These are phyloP conservation scores for Epinephelus moara DNA, from an alignment of 2,113 vertebrate species.

Conservation along the genomic window DNA sequence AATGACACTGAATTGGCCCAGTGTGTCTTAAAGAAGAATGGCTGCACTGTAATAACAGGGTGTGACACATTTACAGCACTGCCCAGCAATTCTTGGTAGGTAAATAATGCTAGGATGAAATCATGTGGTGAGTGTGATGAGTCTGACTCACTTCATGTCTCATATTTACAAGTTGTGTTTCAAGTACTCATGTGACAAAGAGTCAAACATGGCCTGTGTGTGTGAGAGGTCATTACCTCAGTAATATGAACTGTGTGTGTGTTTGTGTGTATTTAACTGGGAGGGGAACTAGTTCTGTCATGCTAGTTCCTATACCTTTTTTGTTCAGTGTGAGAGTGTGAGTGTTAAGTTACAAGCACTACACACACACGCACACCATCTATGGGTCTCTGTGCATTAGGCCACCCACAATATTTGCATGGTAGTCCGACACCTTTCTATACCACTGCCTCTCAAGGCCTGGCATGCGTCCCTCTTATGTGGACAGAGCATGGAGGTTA, in stretches of 20 bases:
- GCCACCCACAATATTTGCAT: slow-evolving; percentile 51
- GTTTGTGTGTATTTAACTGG: neutral
- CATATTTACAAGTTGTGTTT: slow-evolving; percentile 3
- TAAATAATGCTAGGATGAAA: neutral
- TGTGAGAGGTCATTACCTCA: slow-evolving; percentile 34
- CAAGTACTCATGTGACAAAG: slow-evolving; percentile 6
- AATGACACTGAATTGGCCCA: neutral
- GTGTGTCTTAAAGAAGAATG: neutral
- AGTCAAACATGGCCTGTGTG: slow-evolving; percentile 14
- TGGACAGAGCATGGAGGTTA: slow-evolving; percentile 6
- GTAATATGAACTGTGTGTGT: slow-evolving; percentile 44
- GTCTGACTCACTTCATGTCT: slow-evolving; percentile 13
- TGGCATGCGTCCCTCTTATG: slow-evolving; percentile 12
- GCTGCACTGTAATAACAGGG: neutral
- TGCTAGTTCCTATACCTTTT: slow-evolving; percentile 19
- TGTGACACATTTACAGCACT: slow-evolving; percentile 10
- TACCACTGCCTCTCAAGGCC: slow-evolving; percentile 6
- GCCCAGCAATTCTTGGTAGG: neutral
- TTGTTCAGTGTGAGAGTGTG: slow-evolving; percentile 3
- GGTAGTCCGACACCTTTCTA: slow-evolving; percentile 17
- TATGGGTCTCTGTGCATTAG: slow-evolving; percentile 15
- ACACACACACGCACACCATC: neutral
- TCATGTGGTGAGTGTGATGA: neutral
- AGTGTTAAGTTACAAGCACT: slow-evolving; percentile 44
- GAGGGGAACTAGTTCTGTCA: slow-evolving; percentile 19